These are phyloP conservation scores for Apis cerana DNA, from an alignment of 1,140 invertebrate genomes.

Conservation along the genomic window DNA sequence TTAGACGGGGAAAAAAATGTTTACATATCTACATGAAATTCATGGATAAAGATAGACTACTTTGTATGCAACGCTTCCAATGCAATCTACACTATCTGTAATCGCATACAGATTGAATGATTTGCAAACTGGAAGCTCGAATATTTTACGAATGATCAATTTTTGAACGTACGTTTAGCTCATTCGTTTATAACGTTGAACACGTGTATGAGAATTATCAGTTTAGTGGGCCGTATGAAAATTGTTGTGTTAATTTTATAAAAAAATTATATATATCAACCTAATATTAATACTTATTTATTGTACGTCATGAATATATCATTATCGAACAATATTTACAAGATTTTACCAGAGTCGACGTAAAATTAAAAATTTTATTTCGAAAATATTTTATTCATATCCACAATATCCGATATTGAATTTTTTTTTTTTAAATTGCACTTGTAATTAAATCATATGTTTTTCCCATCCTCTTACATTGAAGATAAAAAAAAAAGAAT, in stretches of 20 bases:
- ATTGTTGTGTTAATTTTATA: neutral
- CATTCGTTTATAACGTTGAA: neutral
- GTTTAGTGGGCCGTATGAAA: neutral
- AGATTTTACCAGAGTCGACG: too few relatives aligned
- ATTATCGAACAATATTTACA: too few relatives aligned
- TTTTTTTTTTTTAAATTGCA: too few relatives aligned
- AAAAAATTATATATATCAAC: neutral
- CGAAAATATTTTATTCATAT: too few relatives aligned
- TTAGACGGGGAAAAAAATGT: too few relatives aligned
- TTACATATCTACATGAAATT: neutral
- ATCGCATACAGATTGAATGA: conserved; percentile 22
- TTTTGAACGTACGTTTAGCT: neutral
- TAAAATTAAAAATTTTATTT: too few relatives aligned
- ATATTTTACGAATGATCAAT: conserved; percentile 2
- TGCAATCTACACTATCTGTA: conserved; percentile 6
- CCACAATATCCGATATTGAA: too few relatives aligned
- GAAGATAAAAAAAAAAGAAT: too few relatives aligned
- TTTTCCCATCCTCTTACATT: too few relatives aligned
- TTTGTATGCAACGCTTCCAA: neutral
- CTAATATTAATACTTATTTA: neutral
- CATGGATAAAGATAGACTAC: neutral
- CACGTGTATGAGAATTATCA: neutral
- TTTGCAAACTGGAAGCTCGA: conserved; percentile 6
- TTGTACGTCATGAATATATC: too few relatives aligned
- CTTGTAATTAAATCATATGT: too few relatives aligned